Evolutionary conservation across 1,140 invertebrate genomes (phyloP).

Genomic region (Brachionus koreanus): DNA sequence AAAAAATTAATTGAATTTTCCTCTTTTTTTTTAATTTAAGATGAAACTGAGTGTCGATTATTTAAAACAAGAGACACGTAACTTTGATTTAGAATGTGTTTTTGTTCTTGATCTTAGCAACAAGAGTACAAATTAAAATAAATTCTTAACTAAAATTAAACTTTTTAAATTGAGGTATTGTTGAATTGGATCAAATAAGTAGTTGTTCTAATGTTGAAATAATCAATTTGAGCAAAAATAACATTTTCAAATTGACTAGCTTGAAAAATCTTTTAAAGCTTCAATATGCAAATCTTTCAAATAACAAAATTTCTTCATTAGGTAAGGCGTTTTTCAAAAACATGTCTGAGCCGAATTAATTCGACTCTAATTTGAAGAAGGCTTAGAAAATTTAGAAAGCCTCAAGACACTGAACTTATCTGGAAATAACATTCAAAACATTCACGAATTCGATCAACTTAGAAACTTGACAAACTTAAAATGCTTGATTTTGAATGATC

Average conservation of each 20-base stretch:
- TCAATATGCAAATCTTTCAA: conserved; percentile 4
- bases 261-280: not conserved
- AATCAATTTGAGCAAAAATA: conserved; percentile 3
- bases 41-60: conserved; percentile 33
- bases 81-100: conserved; percentile 40
- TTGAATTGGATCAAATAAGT: conserved; percentile 1
- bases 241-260: not conserved
- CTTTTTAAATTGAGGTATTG: not conserved
- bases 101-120: conserved; percentile 41
- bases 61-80: conserved; percentile 2
- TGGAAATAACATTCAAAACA: conserved; percentile 3
- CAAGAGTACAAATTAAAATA: not conserved
- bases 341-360: not conserved
- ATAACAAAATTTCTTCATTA: not conserved
- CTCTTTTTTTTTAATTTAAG: not conserved
- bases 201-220: conserved; percentile 16
- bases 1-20: not conserved
- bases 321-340: not conserved
- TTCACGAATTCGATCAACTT: not conserved
- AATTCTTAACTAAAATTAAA: not conserved
- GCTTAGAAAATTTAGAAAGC: conserved; percentile 1
- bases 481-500: not conserved
- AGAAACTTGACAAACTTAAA: conserved; percentile 5
- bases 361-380: not conserved
- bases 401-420: conserved; percentile 11